Conservation (phyloP, 1,140 invertebrate species). For the Argopecten irradians region DNA sequence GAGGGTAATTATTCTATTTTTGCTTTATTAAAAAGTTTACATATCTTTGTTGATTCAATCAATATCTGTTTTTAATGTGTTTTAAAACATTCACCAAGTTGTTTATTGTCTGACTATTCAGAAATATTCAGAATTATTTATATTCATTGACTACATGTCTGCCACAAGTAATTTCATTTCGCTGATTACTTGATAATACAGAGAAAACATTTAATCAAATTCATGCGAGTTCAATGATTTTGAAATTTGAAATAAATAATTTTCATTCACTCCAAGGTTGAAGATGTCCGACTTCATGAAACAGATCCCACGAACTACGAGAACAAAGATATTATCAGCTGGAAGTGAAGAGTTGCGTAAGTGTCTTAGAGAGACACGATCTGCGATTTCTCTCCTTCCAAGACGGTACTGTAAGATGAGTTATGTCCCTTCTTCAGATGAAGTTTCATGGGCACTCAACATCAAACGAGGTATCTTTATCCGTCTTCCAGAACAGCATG, state of each 20-base stretch:
- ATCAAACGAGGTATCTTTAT: constrained; percentile 91
- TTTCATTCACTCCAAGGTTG: constrained; percentile 49
- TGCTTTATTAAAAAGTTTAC: neutral
- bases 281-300: constrained; percentile 55
- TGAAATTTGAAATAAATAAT: neutral
- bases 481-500: constrained; percentile 93
- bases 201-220: neutral
- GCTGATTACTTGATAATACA: neutral
- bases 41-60: neutral
- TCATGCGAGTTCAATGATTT: neutral
- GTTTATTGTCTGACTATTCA: neutral
- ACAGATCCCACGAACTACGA: constrained; percentile 49
- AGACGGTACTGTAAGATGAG: too few species aligned
- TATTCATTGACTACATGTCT: neutral
- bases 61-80: neutral
- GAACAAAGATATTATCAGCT: constrained; percentile 30
- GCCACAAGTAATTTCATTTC: neutral
- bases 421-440: constrained; percentile 78
- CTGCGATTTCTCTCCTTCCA: constrained; percentile 81
- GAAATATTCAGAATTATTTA: too few species aligned
- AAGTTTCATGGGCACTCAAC: constrained; percentile 89
- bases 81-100: neutral
- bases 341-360: too few species aligned
- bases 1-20: constrained; percentile 70
- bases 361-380: constrained; percentile 71